Conservation (phyloP, 1,140 invertebrate species). For the Drosophila watanabei region DNA sequence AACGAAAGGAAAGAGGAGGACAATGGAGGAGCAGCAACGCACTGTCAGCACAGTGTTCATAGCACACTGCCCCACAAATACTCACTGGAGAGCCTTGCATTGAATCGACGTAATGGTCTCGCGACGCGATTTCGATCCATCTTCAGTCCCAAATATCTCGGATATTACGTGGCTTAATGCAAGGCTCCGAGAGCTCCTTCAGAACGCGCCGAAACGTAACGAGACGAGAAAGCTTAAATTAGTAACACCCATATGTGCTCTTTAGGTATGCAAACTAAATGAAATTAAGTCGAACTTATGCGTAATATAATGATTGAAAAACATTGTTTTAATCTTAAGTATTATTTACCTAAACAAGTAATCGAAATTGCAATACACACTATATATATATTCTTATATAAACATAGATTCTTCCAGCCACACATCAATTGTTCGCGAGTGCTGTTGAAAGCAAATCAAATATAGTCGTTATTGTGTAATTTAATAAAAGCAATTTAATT, state of each 20-base stretch:
- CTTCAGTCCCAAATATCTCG: slow-evolving; percentile 28
- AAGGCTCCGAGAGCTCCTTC: slow-evolving; percentile 61
- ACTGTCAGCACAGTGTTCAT: slow-evolving; percentile 67
- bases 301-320: slow-evolving; percentile 61
- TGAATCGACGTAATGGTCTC: slow-evolving; percentile 76
- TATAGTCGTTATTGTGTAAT: slow-evolving; percentile 83
- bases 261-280: slow-evolving; percentile 78
- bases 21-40: slow-evolving; percentile 48
- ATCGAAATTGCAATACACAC: slow-evolving; percentile 63
- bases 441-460: slow-evolving; percentile 81
- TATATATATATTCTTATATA: slow-evolving; percentile 34
- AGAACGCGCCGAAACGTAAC: slow-evolving; percentile 19
- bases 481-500: slow-evolving; percentile 71
- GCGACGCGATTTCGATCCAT: slow-evolving; percentile 21
- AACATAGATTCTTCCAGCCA: slow-evolving; percentile 39
- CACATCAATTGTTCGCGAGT: slow-evolving; percentile 58
- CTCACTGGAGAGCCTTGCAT: slow-evolving; percentile 74
- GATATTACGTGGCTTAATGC: slow-evolving; percentile 83
- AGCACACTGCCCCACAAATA: slow-evolving; percentile 39
- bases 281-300: slow-evolving; percentile 82
- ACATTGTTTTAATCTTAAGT: slow-evolving; percentile 81
- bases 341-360: slow-evolving; percentile 75
- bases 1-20: slow-evolving; percentile 12
- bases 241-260: slow-evolving; percentile 71
- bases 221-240: slow-evolving; percentile 38